Evolutionary conservation across 1,140 invertebrate genomes (phyloP), one percentile per base, ranked within the genome.

Genomic region (Ectropis grisescens): DNA sequence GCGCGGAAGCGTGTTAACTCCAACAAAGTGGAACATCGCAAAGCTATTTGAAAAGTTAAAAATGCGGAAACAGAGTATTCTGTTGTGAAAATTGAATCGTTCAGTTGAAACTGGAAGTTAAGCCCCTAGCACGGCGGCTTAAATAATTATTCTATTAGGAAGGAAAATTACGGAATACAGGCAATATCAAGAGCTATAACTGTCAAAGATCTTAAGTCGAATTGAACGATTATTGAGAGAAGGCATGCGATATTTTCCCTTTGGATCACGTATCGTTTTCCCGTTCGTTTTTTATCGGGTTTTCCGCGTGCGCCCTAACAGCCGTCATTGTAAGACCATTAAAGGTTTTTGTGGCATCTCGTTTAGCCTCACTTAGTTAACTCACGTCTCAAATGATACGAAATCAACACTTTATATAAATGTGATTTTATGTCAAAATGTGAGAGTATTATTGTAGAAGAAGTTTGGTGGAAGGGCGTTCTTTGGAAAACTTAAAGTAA

Each of bases 31-130:
- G 45, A 49, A 54, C 50, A 54, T 46, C 42, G 42, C 31, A 54
- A 54, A 33, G 42, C 46, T 39, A 54, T 54, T 49, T 49, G 41
- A 40, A 39, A 32, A 41, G 46, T 46, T 54, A 43, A 54, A 48
- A 40, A 45, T 31, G 33, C 31, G 29, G 28, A 46, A 41, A 40
- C 33, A 28, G 31, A 37, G 14, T 39, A 33, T 42, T 27, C 19
- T 34, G 12, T n/a, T n/a, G 24, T 26, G 16, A 4, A 19, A 19
- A 19, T 19, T 3, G 16, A 19, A 19, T n/a, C n/a, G n/a, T n/a
- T n/a, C n/a, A n/a, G n/a, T n/a, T n/a, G n/a, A n/a, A n/a, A n/a
- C n/a, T n/a, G n/a, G n/a, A n/a, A n/a, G n/a, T n/a, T n/a, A n/a
- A n/a, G n/a, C n/a, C n/a, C n/a, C n/a, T n/a, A n/a, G n/a, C n/a